Base-by-base conservation (phyloP, 2,113 vertebrate species). In the Oreochromis tanganicae region DNA sequence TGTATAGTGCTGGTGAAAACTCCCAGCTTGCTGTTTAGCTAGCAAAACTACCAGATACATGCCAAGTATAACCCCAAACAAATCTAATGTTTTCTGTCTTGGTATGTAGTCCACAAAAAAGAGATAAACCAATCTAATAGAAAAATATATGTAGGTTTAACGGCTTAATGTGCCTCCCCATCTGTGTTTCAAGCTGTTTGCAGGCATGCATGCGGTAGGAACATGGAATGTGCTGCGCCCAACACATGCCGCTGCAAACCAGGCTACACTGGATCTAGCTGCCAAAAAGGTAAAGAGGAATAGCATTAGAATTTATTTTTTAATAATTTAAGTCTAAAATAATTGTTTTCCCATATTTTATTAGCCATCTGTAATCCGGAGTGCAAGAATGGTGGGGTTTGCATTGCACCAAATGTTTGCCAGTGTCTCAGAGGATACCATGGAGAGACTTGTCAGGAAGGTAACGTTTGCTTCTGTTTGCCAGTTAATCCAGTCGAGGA, bases 191-290 rank as follows among this genome's bases (percentile, higher is more conserved):
- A 73, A 97, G 96, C 95, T 80, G 91, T 97, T 41, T 97, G 96
- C 95, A 95, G 94, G 21, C 93, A 93, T 9, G 36, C 85, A 0
- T 96, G 96, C 32, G 96, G 95, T 2, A 91, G 81, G 83, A 96
- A 97, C 92, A 96, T 96, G 96, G 94, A 91, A 90, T 96, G 96
- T 27, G 95, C 93, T 0, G 95, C 93, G 1, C 96, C 96, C 4
- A 95, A 96, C 54, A 95, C 93, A 0, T 97, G 96, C 41, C 95
- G 94, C 84, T 97, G 96, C 84, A 96, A 94, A 80, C 86, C 87
- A 7, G 96, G 96, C 56, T 96, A 94, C 88, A 79, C 88, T 2
- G 96, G 96, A 4, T 17, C 38, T 1, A 85, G 92, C 87, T 97
- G 96, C 50, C 88, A 91, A 87, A 93, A 91, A 75, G 95, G 95